Evolutionary conservation across 2,797 vertebrate genomes (phyloP).

Genomic region (Decapterus maruadsi): DNA sequence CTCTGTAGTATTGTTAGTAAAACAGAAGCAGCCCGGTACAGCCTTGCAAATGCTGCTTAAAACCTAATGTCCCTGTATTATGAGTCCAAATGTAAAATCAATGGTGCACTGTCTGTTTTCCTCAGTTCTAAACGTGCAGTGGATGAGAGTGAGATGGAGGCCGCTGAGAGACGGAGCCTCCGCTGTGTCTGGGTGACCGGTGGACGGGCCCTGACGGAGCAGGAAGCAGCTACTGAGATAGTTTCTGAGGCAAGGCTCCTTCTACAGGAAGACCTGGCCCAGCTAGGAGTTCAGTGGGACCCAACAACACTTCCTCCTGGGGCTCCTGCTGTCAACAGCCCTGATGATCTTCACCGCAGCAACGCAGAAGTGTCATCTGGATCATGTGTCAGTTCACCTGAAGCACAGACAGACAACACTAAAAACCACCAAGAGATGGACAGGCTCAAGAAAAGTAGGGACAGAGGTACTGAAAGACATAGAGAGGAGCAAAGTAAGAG

Average conservation of each 20-base stretch:
- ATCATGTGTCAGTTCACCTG: slow-evolving; percentile 28
- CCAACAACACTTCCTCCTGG: slow-evolving; percentile 70
- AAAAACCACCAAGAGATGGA: slow-evolving; percentile 18
- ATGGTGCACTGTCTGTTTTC: slow-evolving; percentile 11
- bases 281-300: slow-evolving; percentile 92
- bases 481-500: not conserved
- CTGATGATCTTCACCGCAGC: slow-evolving; percentile 12
- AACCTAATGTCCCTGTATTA: not conserved
- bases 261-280: slow-evolving; percentile 92
- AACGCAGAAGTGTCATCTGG: slow-evolving; percentile 31
- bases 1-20: not conserved
- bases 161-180: slow-evolving; percentile 88
- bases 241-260: slow-evolving; percentile 92
- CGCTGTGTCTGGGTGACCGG: slow-evolving; percentile 92
- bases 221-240: slow-evolving; percentile 90
- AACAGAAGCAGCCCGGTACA: not conserved
- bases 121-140: slow-evolving; percentile 89
- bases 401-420: slow-evolving; percentile 17
- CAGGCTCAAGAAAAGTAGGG: not conserved
- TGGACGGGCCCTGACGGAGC: slow-evolving; percentile 90
- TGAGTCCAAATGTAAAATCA: not conserved
- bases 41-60: not conserved
- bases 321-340: slow-evolving; percentile 14
- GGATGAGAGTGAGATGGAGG: slow-evolving; percentile 94
- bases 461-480: not conserved